A percentile compares a stretch with the other conserved stretches of the same genome.
Conservation (phyloP, 2,888 invertebrate genomes). For the Rhodophaea formosa region DNA sequence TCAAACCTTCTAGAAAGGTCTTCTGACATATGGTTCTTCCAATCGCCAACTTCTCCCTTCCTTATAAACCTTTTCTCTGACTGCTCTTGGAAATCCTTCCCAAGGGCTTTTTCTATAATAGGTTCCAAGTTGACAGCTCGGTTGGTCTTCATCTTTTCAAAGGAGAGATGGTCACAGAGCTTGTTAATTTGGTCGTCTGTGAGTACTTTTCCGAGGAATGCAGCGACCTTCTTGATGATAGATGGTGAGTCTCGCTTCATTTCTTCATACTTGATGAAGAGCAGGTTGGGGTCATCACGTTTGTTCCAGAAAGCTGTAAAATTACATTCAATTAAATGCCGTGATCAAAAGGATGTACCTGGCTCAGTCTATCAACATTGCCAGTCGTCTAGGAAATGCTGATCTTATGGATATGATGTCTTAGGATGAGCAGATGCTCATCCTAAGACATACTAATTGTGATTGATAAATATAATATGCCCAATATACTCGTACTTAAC, state of each 20-base stretch:
- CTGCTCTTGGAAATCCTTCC: constrained; percentile 68
- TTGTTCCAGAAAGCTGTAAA: constrained; percentile 85
- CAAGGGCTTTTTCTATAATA: constrained; percentile 79
- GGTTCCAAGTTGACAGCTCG: constrained; percentile 88
- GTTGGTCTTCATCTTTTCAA: constrained; percentile 91
- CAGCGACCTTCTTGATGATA: constrained; percentile 85
- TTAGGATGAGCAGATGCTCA: no score
- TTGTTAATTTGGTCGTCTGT: constrained; percentile 84
- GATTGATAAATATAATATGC: no score
- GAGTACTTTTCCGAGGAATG: constrained; percentile 85
- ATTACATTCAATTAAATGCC: no score
- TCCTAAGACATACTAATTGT: no score
- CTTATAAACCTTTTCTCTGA: constrained; percentile 84
- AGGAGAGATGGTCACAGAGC: constrained; percentile 88
- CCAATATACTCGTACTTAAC: no score
- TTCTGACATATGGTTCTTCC: constrained; percentile 88
- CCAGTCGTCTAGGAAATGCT: no score
- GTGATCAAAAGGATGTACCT: no score
- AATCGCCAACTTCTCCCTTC: constrained; percentile 90
- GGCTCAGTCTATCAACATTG: no score
- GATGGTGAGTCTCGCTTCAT: constrained; percentile 87
- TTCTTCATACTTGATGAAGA: constrained; percentile 91
- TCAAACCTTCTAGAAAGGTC: constrained; percentile 87
- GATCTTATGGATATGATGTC: no score
- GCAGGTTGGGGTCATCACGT: constrained; percentile 85